phyloP scores from a whole-genome alignment of 2,888 invertebrate genomes.

The Dichetophora obliterata region DNA sequence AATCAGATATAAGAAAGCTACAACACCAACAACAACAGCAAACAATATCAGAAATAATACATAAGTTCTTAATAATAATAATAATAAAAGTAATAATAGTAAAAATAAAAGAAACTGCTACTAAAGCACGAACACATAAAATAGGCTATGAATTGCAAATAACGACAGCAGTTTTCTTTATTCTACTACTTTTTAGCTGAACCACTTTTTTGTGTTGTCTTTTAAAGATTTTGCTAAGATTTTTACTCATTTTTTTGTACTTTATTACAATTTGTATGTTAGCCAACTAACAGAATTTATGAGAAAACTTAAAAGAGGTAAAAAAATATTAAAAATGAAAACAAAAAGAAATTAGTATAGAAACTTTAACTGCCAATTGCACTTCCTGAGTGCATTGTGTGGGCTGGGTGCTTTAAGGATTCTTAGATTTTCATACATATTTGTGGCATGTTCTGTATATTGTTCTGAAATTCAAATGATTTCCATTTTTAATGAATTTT shows the following conservation, averaged over 20 bases:
- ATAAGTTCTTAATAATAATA: neutral
- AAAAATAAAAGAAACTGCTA: neutral
- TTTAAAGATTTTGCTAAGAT: neutral
- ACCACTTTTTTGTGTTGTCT: neutral
- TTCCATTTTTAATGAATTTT: neutral
- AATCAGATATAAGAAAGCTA: neutral
- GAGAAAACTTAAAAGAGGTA: constrained; percentile 25
- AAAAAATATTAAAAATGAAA: constrained; percentile 19
- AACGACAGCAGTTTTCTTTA: constrained; percentile 2
- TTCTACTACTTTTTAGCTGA: neutral
- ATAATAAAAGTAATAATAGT: neutral
- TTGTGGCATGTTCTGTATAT: neutral
- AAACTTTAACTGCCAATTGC: constrained; percentile 9
- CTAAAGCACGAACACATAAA: constrained; percentile 1
- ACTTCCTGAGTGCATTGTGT: neutral
- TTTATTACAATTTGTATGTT: constrained; percentile 14
- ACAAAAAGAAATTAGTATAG: neutral
- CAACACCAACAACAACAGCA: neutral
- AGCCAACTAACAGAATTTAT: constrained; percentile 21
- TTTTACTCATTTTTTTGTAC: neutral
- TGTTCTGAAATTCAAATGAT: neutral
- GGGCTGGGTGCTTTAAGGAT: neutral
- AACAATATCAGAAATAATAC: neutral
- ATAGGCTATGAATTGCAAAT: constrained; percentile 13
- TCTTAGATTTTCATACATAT: neutral